Conservation (phyloP, 2,113 vertebrate species). For the Macrotus californicus region DNA sequence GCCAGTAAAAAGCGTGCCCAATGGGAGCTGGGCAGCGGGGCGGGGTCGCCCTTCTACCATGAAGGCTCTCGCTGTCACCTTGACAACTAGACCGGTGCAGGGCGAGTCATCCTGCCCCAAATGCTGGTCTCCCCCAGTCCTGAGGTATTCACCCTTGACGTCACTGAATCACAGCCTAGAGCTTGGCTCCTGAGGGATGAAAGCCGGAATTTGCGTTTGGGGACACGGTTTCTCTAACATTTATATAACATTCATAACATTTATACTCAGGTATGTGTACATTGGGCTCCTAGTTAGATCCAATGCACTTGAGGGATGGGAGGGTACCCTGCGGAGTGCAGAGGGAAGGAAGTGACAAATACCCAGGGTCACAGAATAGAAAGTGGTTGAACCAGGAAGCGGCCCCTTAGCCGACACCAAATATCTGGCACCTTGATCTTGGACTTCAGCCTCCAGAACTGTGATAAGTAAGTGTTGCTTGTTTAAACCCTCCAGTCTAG, state of each 20-base stretch:
- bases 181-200: accelerated
- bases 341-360: background rate
- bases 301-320: background rate
- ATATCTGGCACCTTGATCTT: background rate
- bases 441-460: background rate
- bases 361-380: background rate
- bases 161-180: no score
- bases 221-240: no score
- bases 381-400: background rate
- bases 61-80: background rate
- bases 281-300: background rate
- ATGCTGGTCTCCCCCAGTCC: accelerated
- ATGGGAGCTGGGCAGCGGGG: constrained; percentile 39
- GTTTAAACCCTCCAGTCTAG: no score
- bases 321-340: background rate
- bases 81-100: background rate
- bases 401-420: background rate
- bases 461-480: no score
- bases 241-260: no score
- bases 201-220: background rate
- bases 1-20: constrained; percentile 58
- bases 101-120: accelerated
- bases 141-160: background rate
- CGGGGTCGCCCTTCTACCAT: background rate
- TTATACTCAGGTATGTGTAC: accelerated